Evolutionary conservation across 2,797 vertebrate genomes (phyloP), one percentile per base, ranked within the genome.

Genomic region (Oreochromis grahami): DNA sequence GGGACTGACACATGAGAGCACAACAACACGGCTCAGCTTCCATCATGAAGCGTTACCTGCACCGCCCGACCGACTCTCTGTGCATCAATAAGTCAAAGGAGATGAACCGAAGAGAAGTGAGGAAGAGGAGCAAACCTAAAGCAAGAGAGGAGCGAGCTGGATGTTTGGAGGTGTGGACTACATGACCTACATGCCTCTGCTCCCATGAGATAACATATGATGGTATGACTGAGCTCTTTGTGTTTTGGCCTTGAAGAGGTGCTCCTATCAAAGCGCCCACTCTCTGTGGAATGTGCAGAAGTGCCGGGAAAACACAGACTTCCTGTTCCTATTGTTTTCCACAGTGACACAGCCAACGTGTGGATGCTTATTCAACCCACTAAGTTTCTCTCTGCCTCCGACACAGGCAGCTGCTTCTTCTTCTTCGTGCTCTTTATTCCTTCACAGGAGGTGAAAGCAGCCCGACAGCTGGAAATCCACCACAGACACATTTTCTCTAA

Each of bases 221-320:
- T 43, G 6, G 6, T 0, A 72, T 36, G 58, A 32, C 13, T 19
- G 12, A 6, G 0, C 5, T 13, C 43, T 50, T n/a, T 74, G 0
- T 13, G 8, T 74, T 50, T 32, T 32, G 70, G 7, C 26, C 43
- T 74, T 50, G 1, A 8, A n/a, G 68, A 74, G 0, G 13, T 43
- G 36, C 63, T 68, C 36, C 65, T 15, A 43, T 24, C 13, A 43
- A 5, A 32, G 68, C 6, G 2, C 24, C 11, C 41, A 4, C n/a
- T 3, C 9, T 19, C 41, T 19, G 1, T 29, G 24, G 24, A 19
- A 29, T 48, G 0, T 41, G 1, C 60, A 68, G n/a, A 24, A 24
- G 36, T 50, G 26, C 26, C 5, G 3, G 24, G 2, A 50, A 6
- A 50, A 72, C 8, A 10, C 6, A 19, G 41, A 26, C 65, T 45